phyloP scores from a whole-genome alignment of 2,113 vertebrate species.

The Pyxicephalus adspersus region DNA sequence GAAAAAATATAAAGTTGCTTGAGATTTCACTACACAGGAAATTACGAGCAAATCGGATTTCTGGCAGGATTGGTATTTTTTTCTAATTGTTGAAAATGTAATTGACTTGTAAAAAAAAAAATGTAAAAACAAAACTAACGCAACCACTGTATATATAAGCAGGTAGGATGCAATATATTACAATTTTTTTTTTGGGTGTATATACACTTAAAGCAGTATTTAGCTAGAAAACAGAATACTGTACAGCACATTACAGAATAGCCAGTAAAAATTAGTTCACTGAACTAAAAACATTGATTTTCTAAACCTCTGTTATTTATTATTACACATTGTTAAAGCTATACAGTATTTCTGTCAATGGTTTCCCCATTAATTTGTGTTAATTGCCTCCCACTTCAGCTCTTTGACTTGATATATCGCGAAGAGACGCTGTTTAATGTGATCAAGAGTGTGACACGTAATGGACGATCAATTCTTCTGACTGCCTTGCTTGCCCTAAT shows the following conservation, averaged over 20 bases:
- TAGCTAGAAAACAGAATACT: not conserved
- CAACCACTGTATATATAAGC: no score
- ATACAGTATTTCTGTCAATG: conserved; percentile 3
- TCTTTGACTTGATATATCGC: conserved; percentile 96
- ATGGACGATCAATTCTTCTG: conserved; percentile 95
- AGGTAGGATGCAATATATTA: no score
- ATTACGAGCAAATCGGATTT: no score
- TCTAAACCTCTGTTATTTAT: conserved; percentile 1
- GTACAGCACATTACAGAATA: not conserved
- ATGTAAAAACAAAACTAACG: no score
- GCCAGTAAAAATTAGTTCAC: not conserved
- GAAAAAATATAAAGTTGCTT: no score
- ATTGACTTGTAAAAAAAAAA: no score
- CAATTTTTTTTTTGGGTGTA: no score
- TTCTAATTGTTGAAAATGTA: no score
- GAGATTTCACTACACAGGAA: no score
- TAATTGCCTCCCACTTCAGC: conserved; percentile 68
- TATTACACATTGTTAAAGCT: not conserved
- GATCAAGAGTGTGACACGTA: conserved; percentile 96
- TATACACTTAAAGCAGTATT: not conserved
- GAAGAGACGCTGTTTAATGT: conserved; percentile 98
- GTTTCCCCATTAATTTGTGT: not conserved
- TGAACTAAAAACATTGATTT: not conserved
- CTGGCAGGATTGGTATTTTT: no score
- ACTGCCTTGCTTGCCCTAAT: conserved; percentile 96